Conservation (phyloP, 2,113 vertebrate genomes). For the Mus spicilegus region DNA sequence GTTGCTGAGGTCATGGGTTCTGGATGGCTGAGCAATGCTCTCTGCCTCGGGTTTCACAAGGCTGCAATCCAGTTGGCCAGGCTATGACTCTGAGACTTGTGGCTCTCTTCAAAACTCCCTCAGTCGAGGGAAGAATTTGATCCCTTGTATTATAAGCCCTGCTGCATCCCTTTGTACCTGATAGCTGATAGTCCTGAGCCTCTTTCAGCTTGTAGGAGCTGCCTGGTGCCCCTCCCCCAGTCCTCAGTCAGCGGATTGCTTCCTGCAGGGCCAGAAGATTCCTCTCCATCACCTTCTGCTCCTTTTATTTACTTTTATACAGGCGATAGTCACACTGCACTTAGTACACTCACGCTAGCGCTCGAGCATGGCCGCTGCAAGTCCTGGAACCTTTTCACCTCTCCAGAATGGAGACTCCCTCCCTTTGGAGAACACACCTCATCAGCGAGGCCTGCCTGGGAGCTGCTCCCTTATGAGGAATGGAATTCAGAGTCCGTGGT, state of each 20-base stretch:
- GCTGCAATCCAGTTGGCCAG: too few species aligned
- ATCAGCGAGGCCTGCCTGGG: neutral
- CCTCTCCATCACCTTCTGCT: neutral
- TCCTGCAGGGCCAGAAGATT: neutral
- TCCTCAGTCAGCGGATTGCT: too few species aligned
- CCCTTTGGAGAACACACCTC: neutral
- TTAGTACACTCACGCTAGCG: neutral
- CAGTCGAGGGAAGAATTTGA: neutral
- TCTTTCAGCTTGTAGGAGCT: neutral
- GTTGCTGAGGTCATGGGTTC: neutral
- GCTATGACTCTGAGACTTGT: neutral
- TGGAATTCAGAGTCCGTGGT: neutral
- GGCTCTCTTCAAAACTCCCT: neutral
- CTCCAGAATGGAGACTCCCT: neutral
- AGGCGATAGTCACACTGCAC: neutral
- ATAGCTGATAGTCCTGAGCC: neutral
- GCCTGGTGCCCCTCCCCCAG: fast-evolving
- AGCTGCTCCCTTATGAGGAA: neutral
- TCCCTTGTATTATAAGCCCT: neutral
- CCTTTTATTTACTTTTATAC: neutral
- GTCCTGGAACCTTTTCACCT: neutral
- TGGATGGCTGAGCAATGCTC: neutral
- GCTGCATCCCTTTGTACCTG: neutral
- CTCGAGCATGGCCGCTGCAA: neutral
- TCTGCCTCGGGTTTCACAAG: neutral